phyloP scores from a whole-genome alignment of 1,140 invertebrate genomes.

The Hirudo medicinalis region DNA sequence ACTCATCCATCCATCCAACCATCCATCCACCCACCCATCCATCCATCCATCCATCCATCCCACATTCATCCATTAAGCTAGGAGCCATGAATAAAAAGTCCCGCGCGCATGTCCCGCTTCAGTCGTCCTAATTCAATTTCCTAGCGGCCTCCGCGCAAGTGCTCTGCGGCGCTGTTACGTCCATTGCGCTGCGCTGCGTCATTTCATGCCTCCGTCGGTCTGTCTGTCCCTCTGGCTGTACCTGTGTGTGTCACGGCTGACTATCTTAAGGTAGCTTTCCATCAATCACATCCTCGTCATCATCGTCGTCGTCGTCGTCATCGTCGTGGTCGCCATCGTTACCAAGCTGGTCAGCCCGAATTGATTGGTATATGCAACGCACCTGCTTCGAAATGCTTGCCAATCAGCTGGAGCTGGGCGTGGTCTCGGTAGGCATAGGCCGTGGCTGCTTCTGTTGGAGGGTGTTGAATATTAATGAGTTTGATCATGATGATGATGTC shows the following conservation, averaged over 20 bases:
- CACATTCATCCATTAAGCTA: neutral
- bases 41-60: neutral
- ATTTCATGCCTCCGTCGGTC: no score
- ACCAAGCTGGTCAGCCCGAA: no score
- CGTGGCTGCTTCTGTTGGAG: constrained; percentile 5
- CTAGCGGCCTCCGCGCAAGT: neutral
- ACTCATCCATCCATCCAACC: neutral
- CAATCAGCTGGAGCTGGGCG: constrained; percentile 17
- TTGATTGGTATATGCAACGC: no score
- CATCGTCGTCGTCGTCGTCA: neutral
- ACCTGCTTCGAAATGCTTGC: constrained; percentile 19
- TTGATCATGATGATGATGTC: neutral
- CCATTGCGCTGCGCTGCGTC: no score
- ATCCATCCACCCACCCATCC: neutral
- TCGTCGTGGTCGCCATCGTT: neutral
- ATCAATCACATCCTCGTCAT: neutral
- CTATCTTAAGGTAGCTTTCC: neutral
- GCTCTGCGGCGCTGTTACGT: neutral
- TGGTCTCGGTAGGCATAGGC: constrained; percentile 18
- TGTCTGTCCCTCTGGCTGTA: neutral
- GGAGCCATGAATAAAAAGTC: neutral
- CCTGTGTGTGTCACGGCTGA: neutral
- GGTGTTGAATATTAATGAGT: neutral
- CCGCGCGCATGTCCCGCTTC: neutral
- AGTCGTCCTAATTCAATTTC: constrained; percentile 3